Evolutionary conservation across 2,113 vertebrate genomes (phyloP).

Genomic region (Nothoprocta pentlandii): DNA sequence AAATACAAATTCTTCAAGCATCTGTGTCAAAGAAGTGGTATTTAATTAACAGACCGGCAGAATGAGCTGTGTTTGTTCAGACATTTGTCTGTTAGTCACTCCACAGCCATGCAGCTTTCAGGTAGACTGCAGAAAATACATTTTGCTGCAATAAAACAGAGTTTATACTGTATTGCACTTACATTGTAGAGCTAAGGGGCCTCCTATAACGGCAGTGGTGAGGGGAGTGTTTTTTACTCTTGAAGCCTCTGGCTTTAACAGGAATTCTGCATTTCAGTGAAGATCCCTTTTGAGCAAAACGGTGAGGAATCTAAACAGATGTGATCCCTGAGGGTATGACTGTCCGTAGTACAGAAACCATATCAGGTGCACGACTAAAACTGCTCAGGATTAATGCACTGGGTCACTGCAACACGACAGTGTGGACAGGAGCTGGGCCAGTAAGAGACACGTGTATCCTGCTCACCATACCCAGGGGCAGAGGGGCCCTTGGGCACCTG

Average conservation of each 20-base stretch:
- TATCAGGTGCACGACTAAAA: neutral
- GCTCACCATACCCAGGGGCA: neutral
- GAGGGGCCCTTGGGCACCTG: neutral
- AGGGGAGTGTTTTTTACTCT: neutral
- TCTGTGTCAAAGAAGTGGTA: neutral
- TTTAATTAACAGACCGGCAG: conserved; percentile 25
- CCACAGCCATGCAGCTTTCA: neutral
- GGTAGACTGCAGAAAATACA: neutral
- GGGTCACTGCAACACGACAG: neutral
- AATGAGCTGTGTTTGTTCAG: neutral
- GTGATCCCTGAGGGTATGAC: neutral
- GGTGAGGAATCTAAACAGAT: neutral
- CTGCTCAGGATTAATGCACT: neutral
- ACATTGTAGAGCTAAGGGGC: neutral
- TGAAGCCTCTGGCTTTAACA: neutral
- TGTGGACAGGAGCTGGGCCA: neutral
- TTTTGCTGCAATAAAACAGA: neutral
- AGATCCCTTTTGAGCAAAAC: neutral
- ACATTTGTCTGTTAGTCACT: neutral
- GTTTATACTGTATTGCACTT: neutral
- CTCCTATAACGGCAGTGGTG: neutral
- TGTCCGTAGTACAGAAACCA: neutral
- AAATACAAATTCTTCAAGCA: neutral
- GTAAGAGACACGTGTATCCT: neutral
- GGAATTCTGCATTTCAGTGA: neutral